Conservation (phyloP, 1,140 invertebrate genomes). For the Gonatopus flavifemur region DNA sequence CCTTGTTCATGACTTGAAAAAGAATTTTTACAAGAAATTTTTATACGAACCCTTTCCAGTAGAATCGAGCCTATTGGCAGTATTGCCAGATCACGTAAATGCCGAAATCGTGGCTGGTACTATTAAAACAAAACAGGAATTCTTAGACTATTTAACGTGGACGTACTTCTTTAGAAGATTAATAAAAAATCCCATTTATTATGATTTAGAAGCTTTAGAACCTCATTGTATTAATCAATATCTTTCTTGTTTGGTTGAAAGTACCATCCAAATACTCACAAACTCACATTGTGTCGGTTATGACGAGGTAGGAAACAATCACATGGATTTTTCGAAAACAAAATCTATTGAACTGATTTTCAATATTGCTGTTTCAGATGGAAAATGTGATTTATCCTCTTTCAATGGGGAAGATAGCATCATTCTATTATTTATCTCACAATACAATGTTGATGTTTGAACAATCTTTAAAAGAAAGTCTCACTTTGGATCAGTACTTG, state of each 20-base stretch:
- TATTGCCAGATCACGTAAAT: slow-evolving; percentile 95
- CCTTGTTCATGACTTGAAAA: slow-evolving; percentile 96
- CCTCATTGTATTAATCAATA: slow-evolving; percentile 73
- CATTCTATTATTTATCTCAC: slow-evolving; percentile 97
- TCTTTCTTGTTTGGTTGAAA: slow-evolving; percentile 77
- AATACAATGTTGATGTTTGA: slow-evolving; percentile 86
- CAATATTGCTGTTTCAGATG: slow-evolving; percentile 67
- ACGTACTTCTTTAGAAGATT: slow-evolving; percentile 96
- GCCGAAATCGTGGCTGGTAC: slow-evolving; percentile 96
- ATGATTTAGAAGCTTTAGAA: slow-evolving; percentile 79
- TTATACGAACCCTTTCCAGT: slow-evolving; percentile 99
- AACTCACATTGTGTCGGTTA: slow-evolving; percentile 76
- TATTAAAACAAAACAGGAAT: slow-evolving; percentile 88
- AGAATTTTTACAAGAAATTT: slow-evolving; percentile 99
- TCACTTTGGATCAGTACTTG: slow-evolving; percentile 76
- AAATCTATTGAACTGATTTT: background rate
- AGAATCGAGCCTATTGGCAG: slow-evolving; percentile 89
- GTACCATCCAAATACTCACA: slow-evolving; percentile 70
- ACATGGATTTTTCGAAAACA: background rate
- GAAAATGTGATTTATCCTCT: slow-evolving; percentile 73
- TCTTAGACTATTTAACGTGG: slow-evolving; percentile 97
- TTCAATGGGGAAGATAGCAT: slow-evolving; percentile 89
- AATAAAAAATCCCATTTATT: slow-evolving; percentile 92
- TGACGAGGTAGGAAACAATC: slow-evolving; percentile 54
- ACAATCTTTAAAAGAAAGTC: slow-evolving; percentile 65